phyloP scores from a whole-genome alignment of 2,888 invertebrate genomes.

The Liodrosophila aerea region DNA sequence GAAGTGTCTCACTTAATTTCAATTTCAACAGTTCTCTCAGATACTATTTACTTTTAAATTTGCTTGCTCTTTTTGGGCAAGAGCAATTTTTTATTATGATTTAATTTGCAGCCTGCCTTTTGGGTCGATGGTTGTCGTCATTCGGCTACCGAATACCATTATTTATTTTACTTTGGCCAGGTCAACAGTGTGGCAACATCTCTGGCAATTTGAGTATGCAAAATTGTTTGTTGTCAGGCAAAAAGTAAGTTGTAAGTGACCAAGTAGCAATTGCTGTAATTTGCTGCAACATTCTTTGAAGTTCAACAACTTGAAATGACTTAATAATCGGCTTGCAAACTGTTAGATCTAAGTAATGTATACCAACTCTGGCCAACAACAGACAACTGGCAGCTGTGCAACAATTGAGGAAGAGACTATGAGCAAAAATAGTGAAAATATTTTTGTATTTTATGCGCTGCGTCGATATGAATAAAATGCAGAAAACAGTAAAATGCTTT shows the following conservation, averaged over 20 bases:
- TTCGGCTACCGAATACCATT: conserved; percentile 51
- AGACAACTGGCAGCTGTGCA: conserved; percentile 55
- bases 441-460: conserved; percentile 56
- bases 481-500: conserved; percentile 75
- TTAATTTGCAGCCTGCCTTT: conserved; percentile 2
- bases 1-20: too few relatives aligned
- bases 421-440: conserved; percentile 70
- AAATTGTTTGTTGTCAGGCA: conserved; percentile 17
- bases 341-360: conserved; percentile 43
- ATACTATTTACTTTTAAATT: conserved; percentile 1
- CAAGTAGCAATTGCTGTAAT: conserved; percentile 1
- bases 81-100: conserved; percentile 44
- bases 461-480: conserved; percentile 73
- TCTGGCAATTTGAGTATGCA: conserved; percentile 11
- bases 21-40: background rate
- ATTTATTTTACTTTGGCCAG: conserved; percentile 11
- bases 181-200: conserved; percentile 13
- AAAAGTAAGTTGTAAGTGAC: conserved; percentile 2
- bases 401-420: conserved; percentile 12
- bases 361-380: conserved; percentile 51
- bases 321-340: conserved; percentile 63
- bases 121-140: too few relatives aligned
- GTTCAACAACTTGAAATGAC: conserved; percentile 52
- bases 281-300: conserved; percentile 53
- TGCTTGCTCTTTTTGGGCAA: conserved; percentile 21